phyloP scores from a whole-genome alignment of 1,140 invertebrate genomes.

The Rhopalosiphum maidis region DNA sequence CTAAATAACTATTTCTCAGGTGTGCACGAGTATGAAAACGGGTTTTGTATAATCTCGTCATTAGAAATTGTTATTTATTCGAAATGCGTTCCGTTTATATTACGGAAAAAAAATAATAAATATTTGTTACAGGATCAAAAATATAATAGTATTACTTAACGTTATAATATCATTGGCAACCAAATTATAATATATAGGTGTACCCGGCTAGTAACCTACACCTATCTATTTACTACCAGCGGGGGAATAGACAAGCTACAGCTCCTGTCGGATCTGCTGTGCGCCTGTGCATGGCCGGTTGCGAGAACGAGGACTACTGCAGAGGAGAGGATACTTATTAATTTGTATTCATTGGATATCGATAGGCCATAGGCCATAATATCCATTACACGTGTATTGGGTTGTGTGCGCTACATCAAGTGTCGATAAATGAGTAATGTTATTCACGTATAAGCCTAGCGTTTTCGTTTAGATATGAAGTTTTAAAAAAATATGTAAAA shows the following conservation, averaged over 20 bases:
- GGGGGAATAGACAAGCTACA: neutral
- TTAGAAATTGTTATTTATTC: conserved; percentile 43
- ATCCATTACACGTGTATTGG: neutral
- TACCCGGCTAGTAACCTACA: neutral
- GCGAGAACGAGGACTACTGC: neutral
- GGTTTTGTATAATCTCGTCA: neutral
- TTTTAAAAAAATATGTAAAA: neutral
- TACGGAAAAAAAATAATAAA: neutral
- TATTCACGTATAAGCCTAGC: neutral
- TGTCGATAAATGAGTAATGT: neutral
- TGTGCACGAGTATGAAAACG: neutral
- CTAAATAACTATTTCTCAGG: neutral
- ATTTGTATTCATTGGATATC: neutral
- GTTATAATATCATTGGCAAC: neutral
- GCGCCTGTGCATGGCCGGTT: too few species aligned
- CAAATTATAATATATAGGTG: conserved; percentile 10
- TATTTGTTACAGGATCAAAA: neutral
- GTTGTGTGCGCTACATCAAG: neutral
- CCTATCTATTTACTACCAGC: neutral
- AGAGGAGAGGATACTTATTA: neutral
- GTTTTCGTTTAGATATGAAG: neutral
- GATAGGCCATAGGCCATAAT: neutral
- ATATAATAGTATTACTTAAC: neutral
- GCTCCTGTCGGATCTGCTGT: neutral
- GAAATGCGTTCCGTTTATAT: conserved; percentile 19